Evolutionary conservation across 2,888 invertebrate genomes (phyloP), one percentile per base, ranked within the genome.

Genomic region (Bellardia bayeri): DNA sequence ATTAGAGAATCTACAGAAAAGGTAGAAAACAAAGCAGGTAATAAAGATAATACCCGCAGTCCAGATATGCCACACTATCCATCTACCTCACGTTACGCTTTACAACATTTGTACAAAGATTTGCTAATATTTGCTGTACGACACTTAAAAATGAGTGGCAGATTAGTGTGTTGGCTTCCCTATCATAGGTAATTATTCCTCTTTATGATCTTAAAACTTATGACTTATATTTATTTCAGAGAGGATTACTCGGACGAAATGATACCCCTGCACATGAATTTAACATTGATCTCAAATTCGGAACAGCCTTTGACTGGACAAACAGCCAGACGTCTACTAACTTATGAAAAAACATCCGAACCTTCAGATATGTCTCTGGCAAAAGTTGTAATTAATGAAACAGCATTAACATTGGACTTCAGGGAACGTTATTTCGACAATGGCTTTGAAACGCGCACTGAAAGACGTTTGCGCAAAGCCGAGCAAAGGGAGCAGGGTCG

Each of bases 141-240:
- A 74, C 96, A 97, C 92, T 95, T 99, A 81, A 95, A 94, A 89
- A 88, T 97, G 6, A 95, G 96, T 6, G 97, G 98, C 0, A 94
- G 98, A 88, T 94, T 99, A 23, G 98, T 99, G 0, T 99, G 97
- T 94, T 99, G 99, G 99, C 96, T 98, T 90, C 99, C 99, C 40
- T 95, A 98, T 54, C 96, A 97, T 89, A 96, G 97, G 96, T 97
- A 89, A 82, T 4, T 5, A 3, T 0, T 14, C n/a, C 5, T 51
- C 5, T 51, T 5, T 1, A 45, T 45, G 13, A 45, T 13, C 0
- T 13, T 51, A 51, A 51, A 51, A 2, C 5, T 51, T 13, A 51
- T n/a, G 37, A 37, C 14, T 14, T 14, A 58, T 4, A 4, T 71
- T 9, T 61, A 63, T 51, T 37, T 56, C 91, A 97, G 97, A 89